phyloP scores from a whole-genome alignment of 2,113 vertebrate species.

The human (Homo sapiens) region DNA sequence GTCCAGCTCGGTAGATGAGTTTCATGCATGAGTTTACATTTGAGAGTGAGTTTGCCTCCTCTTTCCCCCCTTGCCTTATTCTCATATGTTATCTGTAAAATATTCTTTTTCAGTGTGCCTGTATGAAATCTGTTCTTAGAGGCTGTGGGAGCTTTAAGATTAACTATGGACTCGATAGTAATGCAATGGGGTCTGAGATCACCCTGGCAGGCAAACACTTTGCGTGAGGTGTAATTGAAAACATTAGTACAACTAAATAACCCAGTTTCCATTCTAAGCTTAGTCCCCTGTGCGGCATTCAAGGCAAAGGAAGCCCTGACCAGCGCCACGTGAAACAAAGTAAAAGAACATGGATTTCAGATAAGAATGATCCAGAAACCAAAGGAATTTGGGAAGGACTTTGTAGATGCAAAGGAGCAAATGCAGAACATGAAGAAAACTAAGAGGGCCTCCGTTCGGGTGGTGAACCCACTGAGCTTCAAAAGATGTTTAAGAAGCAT shows the following conservation, averaged over 20 bases:
- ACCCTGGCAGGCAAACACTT: background rate
- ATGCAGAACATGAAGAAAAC: conserved; percentile 22
- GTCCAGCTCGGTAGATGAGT: background rate
- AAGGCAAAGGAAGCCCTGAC: background rate
- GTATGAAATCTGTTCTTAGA: background rate
- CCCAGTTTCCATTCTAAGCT: conserved; percentile 1
- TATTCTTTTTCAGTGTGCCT: conserved; percentile 6
- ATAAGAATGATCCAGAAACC: conserved; percentile 78
- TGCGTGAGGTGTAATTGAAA: conserved; percentile 21
- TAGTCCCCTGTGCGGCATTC: background rate
- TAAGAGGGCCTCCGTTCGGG: background rate
- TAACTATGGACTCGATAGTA: background rate
- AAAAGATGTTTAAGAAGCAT: conserved; percentile 19
- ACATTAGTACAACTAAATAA: background rate
- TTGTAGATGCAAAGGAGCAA: conserved; percentile 57
- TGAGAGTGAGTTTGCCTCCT: background rate
- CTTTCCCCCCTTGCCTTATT: background rate
- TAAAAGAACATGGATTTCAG: conserved; percentile 67
- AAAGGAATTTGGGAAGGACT: conserved; percentile 78
- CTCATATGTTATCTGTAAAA: background rate
- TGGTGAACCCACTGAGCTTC: background rate
- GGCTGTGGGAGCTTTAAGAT: conserved; percentile 4
- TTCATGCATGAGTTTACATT: background rate
- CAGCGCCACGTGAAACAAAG: background rate
- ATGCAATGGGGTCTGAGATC: background rate